Evolutionary conservation across 2,113 vertebrate genomes (phyloP).

Genomic region (Paradoxurus hermaphroditus): DNA sequence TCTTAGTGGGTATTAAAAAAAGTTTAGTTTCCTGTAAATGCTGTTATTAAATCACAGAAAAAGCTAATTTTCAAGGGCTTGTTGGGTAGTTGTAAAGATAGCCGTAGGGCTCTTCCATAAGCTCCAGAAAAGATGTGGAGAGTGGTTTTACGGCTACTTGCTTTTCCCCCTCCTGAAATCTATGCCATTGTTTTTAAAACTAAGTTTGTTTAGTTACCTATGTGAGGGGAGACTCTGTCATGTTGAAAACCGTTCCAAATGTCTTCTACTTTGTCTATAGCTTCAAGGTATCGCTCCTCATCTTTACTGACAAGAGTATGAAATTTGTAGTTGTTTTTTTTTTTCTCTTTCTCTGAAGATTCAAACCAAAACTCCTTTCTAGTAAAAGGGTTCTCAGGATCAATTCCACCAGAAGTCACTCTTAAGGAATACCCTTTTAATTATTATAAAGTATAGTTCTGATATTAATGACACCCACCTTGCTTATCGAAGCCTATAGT

Average conservation of each 20-base stretch:
- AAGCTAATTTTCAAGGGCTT: slow-evolving; percentile 59
- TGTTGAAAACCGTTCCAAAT: neutral
- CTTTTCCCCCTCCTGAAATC: slow-evolving; percentile 17
- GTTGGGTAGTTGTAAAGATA: slow-evolving; percentile 58
- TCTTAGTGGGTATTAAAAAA: slow-evolving; percentile 59
- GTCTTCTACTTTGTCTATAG: neutral
- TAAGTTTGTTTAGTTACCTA: slow-evolving; percentile 52
- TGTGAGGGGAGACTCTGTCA: neutral
- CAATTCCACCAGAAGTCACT: neutral
- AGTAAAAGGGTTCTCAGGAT: neutral
- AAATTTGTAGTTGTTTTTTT: neutral
- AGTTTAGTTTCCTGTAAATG: slow-evolving; percentile 54
- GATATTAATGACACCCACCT: neutral
- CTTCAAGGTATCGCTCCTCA: neutral
- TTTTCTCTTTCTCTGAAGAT: neutral
- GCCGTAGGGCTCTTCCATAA: neutral
- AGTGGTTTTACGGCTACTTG: slow-evolving; percentile 34
- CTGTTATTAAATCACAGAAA: slow-evolving; percentile 74
- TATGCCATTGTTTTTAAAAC: slow-evolving; percentile 4
- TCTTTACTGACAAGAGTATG: neutral
- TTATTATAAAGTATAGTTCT: neutral
- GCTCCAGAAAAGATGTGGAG: neutral
- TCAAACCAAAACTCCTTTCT: neutral
- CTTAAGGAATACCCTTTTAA: neutral
- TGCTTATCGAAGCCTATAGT: neutral